Base-by-base conservation (phyloP, 2,797 vertebrate genomes). In the Neomorphus geoffroyi region DNA sequence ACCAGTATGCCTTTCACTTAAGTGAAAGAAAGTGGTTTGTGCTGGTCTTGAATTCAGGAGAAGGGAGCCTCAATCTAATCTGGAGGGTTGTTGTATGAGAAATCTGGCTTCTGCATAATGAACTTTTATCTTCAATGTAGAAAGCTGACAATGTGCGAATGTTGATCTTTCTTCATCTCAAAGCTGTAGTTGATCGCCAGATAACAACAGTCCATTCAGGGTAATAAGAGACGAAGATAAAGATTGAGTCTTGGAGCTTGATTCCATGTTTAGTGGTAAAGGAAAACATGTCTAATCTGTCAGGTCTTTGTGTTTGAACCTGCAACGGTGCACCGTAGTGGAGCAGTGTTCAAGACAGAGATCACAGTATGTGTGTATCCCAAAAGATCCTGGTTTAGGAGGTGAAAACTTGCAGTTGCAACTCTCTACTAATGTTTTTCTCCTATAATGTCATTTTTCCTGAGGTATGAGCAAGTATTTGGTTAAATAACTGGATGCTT, bases 101-200 rank as follows among this genome's bases (percentile, higher is more conserved):
- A 93, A 81, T 79, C 54, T 90, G 56, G 8, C 58, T 90, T 94
- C 37, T 88, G 50, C 82, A 58, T 88, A 81, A 81, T 92, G 69
- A 93, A 82, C 61, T 88, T 88, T 92, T 45, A 67, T 91, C 85
- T 86, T 74, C 57, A 18, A 74, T 90, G 66, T 84, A 56, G 82
- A 88, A 83, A 83, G 80, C 65, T 92, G 92, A 72, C 77, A 81
- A 23, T 66, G 60, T 89, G 73, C 94, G 73, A 94, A 94, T 86
- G 62, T 86, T 94, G 79, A 48, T 90, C 91, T 90, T 91, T 87
- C 81, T 86, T 96, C 65, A 69, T 90, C 86, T 88, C 8, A 27
- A 79, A 79, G 70, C 58, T 90, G 70, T 93, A 90, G 83, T 58
- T 90, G 88, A 90, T 88, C 91, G 54, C 69, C 37, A 61, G 80